Conservation (phyloP, 2,113 vertebrate species). For the Helogale parvula region DNA sequence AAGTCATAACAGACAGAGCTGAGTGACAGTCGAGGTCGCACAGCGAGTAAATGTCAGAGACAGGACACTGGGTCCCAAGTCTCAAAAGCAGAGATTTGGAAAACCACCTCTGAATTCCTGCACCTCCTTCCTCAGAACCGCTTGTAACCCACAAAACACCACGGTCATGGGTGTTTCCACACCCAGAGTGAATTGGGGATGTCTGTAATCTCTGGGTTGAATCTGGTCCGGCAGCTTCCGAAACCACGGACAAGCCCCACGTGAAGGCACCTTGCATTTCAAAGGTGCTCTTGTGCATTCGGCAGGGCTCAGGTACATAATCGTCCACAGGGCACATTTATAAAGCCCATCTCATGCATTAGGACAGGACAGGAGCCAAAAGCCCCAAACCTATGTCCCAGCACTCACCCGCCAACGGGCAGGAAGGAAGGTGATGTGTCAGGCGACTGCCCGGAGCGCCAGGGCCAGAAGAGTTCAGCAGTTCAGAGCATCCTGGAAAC, state of each 20-base stretch:
- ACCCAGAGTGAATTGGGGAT: neutral
- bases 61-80: neutral
- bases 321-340: fast-evolving
- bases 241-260: neutral
- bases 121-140: neutral
- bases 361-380: neutral
- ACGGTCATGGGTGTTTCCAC: too few species aligned
- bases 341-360: neutral
- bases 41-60: fast-evolving
- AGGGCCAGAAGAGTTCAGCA: neutral
- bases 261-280: neutral
- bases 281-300: neutral
- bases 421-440: neutral
- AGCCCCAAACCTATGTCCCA: neutral
- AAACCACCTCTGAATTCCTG: neutral
- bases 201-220: neutral
- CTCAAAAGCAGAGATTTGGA: neutral
- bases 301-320: neutral
- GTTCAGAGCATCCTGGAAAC: neutral
- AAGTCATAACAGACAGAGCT: fast-evolving
- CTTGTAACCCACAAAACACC: neutral
- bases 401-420: neutral
- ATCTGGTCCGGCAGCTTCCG: neutral
- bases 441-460: neutral
- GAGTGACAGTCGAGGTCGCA: fast-evolving